Percentiles rank a stretch among this genome's conserved stretches.
Evolutionary conservation across 2,797 vertebrate genomes (phyloP).

Genomic region (Psittacula echo): DNA sequence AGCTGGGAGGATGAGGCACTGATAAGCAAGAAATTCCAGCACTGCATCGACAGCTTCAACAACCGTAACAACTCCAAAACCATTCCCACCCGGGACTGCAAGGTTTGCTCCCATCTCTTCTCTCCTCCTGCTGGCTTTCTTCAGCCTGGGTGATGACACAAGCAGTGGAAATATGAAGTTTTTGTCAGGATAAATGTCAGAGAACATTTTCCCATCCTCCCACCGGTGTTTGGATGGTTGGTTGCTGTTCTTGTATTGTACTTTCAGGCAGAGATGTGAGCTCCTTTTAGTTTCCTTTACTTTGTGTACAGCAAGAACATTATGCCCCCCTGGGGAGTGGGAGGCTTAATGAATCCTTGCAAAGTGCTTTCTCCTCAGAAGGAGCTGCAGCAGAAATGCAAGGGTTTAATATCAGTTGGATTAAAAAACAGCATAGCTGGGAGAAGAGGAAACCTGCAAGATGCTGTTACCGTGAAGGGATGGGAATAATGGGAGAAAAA

Average conservation of each 20-base stretch:
- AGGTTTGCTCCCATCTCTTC: conserved; percentile 77
- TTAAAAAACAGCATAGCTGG: neutral
- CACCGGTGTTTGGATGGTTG: neutral
- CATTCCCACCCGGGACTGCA: conserved; percentile 95
- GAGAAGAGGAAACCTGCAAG: neutral
- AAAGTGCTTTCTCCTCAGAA: conserved; percentile 20
- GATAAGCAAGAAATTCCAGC: conserved; percentile 91
- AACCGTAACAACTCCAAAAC: conserved; percentile 91
- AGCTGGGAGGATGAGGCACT: conserved; percentile 97
- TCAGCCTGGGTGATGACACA: neutral
- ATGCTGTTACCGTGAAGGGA: neutral
- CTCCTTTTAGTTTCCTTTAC: conserved; percentile 1
- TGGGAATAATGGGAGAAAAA: neutral
- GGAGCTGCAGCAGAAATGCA: neutral
- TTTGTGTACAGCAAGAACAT: neutral
- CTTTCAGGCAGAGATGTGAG: neutral
- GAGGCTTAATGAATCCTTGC: conserved; percentile 34
- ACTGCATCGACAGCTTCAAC: conserved; percentile 89
- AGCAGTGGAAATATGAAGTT: neutral
- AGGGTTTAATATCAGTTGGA: neutral
- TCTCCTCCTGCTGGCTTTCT: neutral
- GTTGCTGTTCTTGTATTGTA: neutral
- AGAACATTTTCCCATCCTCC: neutral
- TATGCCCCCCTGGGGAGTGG: neutral
- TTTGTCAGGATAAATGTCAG: conserved; percentile 12